Evolutionary conservation across 2,113 vertebrate species (phyloP), one percentile per base, ranked within the genome.

Genomic region (Pedionomus torquatus): DNA sequence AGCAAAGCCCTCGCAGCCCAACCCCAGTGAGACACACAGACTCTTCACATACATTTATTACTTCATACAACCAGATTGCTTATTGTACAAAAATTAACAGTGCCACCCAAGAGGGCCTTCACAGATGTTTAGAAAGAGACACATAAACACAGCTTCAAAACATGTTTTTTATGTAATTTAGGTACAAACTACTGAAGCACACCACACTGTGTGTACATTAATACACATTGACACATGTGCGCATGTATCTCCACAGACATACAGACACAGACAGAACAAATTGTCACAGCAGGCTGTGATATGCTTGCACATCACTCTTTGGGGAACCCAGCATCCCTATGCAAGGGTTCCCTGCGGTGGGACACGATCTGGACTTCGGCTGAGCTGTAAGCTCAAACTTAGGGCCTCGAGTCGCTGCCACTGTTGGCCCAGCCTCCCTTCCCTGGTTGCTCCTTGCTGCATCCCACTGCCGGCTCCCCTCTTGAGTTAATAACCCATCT

Each of bases 11-110:
- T 23, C 21, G 7, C 51, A 69, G 85, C 57, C 52, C 52, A 52
- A 17, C 46, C 52, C 8, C 1, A 74, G 51, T 0, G 0, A 91
- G 60, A 37, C 33, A 16, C 7, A 55, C 57, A 71, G 71, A 37
- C 71, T 89, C 83, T 55, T 39, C 31, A 39, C 0, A 1, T 78
- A 79, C 26, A 9, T 97, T 96, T 97, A 96, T 97, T 97, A 89
- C 41, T 90, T 63, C 92, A 93, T 70, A 94, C 31, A 97, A 63
- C 43, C 79, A 82, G 58, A n/a, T 1, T n/a, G 30, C 25, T 25
- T 52, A 83, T 15, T 79, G 39, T 65, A 77, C 64, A 87, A 82
- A 89, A 93, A 71, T 69, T 68, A 77, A 81, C 57, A 90, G 90
- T 63, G 80, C 82, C 57, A 92, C 84, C 65, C 68, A 79, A 61